Percentiles rank a stretch among this genome's conserved stretches.
Conservation (phyloP, 2,113 vertebrate species). For the Emberiza fucata region DNA sequence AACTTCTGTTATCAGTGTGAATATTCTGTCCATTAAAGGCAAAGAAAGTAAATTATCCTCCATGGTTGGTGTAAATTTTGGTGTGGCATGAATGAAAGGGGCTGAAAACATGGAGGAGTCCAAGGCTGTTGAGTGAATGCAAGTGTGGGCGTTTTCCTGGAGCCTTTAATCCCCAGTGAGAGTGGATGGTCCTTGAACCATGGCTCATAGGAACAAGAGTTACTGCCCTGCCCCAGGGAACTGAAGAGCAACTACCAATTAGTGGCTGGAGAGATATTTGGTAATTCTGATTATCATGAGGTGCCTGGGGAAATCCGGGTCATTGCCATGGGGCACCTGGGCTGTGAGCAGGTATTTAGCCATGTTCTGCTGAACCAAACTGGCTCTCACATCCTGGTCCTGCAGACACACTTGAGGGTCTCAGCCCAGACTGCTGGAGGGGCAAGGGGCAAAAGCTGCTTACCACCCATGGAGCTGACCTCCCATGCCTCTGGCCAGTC, state of each 20-base stretch:
- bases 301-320: not conserved
- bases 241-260: not conserved
- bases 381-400: not conserved
- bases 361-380: not conserved
- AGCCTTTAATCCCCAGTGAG: not conserved
- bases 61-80: not conserved
- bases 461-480: not conserved
- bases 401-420: not conserved
- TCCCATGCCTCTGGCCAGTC: not conserved
- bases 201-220: not conserved
- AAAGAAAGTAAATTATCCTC: not conserved
- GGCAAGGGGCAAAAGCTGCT: not conserved
- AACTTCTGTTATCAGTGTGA: not conserved
- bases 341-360: not conserved
- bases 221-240: not conserved
- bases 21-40: not conserved
- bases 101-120: not conserved
- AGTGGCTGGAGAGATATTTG: not conserved
- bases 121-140: not conserved
- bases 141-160: not conserved
- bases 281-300: not conserved
- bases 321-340: not conserved
- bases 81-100: not conserved
- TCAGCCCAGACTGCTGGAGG: rapidly evolving
- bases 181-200: not conserved